phyloP scores from a whole-genome alignment of 2,113 vertebrate species.

The Etia nguti region DNA sequence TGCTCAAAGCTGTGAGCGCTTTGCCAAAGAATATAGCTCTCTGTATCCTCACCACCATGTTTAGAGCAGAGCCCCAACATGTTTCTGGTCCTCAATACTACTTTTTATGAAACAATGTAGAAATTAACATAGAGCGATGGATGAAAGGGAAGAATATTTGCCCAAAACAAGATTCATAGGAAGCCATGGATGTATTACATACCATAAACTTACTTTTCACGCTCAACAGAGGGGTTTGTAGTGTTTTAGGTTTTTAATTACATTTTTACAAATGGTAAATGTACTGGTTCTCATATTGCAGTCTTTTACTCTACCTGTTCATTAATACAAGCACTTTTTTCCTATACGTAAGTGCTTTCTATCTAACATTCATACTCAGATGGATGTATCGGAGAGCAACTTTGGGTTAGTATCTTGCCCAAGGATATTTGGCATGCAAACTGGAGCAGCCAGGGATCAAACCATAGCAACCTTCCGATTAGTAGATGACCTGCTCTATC shows the following conservation, averaged over 20 bases:
- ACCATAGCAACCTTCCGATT: background rate
- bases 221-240: background rate
- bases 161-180: background rate
- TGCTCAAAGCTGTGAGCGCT: background rate
- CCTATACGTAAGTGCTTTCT: rapidly evolving
- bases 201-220: background rate
- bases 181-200: background rate
- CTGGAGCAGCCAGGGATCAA: background rate
- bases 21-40: background rate
- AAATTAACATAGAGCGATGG: background rate
- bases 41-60: background rate
- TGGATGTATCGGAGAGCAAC: background rate
- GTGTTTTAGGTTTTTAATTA: background rate
- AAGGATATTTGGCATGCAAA: background rate
- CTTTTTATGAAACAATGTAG: background rate
- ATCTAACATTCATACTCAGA: background rate
- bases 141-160: background rate
- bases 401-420: background rate
- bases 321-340: background rate
- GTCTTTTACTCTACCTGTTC: background rate
- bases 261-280: background rate
- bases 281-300: background rate
- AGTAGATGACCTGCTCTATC: background rate
- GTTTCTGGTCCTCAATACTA: background rate
- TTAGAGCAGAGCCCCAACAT: background rate